These are phyloP conservation scores for Pseudochaenichthys georgianus DNA, from an alignment of 2,797 vertebrate species.

Conservation along the genomic window DNA sequence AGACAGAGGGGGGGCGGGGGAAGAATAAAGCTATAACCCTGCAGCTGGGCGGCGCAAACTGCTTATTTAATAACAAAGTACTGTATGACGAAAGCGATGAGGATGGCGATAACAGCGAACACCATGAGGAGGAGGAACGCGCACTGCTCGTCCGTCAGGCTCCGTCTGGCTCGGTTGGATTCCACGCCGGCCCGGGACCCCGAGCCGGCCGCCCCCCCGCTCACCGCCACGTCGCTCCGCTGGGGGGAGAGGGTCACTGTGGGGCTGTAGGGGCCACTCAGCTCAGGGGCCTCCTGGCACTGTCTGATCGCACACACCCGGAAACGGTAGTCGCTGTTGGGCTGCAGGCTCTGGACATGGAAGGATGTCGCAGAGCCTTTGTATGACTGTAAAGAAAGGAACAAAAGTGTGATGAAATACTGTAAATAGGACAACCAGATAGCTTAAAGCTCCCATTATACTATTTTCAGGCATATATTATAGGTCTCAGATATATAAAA, in stretches of 20 bases:
- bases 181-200: conserved; percentile 81
- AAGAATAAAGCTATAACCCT: conserved; percentile 76
- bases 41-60: conserved; percentile 80
- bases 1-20: conserved; percentile 2
- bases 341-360: conserved; percentile 90
- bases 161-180: conserved; percentile 84
- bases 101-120: conserved; percentile 95
- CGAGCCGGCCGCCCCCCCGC: conserved; percentile 76
- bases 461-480: no score
- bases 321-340: conserved; percentile 94
- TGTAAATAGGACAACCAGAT: neutral
- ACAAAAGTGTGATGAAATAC: neutral
- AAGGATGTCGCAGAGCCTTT: conserved; percentile 90
- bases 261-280: conserved; percentile 93
- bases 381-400: conserved; percentile 85
- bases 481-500: no score
- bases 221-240: conserved; percentile 82
- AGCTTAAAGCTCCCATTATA: no score
- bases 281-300: conserved; percentile 93
- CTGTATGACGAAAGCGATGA: conserved; percentile 98
- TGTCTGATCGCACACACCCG: conserved; percentile 93
- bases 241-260: conserved; percentile 92
- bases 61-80: conserved; percentile 98
- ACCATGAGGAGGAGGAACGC: conserved; percentile 96
- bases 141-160: conserved; percentile 95